Conservation (phyloP, 2,888 invertebrate species). For the Cheilosia soror region DNA sequence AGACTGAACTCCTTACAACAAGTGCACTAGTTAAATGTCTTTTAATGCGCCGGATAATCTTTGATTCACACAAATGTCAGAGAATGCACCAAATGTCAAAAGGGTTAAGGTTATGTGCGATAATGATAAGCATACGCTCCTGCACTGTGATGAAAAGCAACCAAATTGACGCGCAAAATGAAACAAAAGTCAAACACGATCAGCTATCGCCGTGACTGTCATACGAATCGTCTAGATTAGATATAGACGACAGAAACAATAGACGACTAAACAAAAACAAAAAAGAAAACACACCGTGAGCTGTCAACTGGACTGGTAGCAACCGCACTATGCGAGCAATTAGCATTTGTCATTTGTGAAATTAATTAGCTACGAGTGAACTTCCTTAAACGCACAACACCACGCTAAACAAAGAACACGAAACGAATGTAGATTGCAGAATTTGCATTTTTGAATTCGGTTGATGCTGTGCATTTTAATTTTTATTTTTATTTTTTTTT, state of each 20-base stretch:
- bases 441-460: background rate
- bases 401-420: constrained; percentile 41
- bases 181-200: background rate
- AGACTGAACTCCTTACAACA: background rate
- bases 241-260: constrained; percentile 11
- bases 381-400: constrained; percentile 56
- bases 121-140: constrained; percentile 30
- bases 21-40: constrained; percentile 2
- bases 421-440: constrained; percentile 24
- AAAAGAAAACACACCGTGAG: constrained; percentile 37
- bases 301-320: constrained; percentile 52
- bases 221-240: constrained; percentile 34
- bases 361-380: constrained; percentile 59
- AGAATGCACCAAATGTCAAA: constrained; percentile 38
- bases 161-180: constrained; percentile 6
- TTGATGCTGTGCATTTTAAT: constrained; percentile 18
- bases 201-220: constrained; percentile 41
- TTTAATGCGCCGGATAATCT: background rate
- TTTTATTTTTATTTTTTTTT: background rate
- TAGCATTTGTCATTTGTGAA: constrained; percentile 70
- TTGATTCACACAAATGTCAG: constrained; percentile 18
- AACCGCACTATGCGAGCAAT: constrained; percentile 43
- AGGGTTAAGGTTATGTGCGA: constrained; percentile 39
- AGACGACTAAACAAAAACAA: background rate
- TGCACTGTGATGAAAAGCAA: background rate